These are phyloP conservation scores for Maniola jurtina DNA, from an alignment of 1,140 invertebrate species.

Conservation along the genomic window DNA sequence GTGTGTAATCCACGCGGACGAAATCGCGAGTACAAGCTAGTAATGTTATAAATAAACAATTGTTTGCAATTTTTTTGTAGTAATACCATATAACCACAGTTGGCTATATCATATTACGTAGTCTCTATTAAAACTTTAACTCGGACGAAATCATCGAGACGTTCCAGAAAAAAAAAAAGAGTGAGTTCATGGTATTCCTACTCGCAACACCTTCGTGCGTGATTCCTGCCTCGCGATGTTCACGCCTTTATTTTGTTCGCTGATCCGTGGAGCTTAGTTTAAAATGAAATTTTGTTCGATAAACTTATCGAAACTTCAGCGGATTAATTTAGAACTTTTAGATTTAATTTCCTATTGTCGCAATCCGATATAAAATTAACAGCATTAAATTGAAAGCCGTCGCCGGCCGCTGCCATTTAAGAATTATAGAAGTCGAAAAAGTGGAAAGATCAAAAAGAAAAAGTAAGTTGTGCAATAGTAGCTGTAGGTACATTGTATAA, in stretches of 20 bases:
- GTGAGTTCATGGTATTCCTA: background rate
- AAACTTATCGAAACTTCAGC: background rate
- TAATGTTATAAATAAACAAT: too few relatives aligned
- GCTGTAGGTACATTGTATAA: background rate
- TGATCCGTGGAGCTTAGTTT: constrained; percentile 10
- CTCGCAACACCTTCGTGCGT: constrained; percentile 51
- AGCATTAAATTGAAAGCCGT: background rate
- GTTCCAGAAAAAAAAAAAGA: background rate
- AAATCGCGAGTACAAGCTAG: too few relatives aligned
- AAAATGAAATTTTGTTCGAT: constrained; percentile 4
- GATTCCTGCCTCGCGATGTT: constrained; percentile 26
- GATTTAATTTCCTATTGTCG: constrained; percentile 3
- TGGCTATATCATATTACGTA: too few relatives aligned
- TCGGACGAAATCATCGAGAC: too few relatives aligned
- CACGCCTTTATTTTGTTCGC: constrained; percentile 21
- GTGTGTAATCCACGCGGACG: too few relatives aligned
- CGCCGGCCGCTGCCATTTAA: too few relatives aligned
- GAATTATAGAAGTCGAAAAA: too few relatives aligned
- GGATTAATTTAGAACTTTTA: constrained; percentile 2
- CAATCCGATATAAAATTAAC: background rate
- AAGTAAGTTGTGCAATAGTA: too few relatives aligned
- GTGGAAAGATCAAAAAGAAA: too few relatives aligned
- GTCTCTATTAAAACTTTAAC: too few relatives aligned
- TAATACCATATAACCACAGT: too few relatives aligned
- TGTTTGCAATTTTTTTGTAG: too few relatives aligned